Conservation (phyloP, 2,797 vertebrate genomes). For the Oreochromis grahami region DNA sequence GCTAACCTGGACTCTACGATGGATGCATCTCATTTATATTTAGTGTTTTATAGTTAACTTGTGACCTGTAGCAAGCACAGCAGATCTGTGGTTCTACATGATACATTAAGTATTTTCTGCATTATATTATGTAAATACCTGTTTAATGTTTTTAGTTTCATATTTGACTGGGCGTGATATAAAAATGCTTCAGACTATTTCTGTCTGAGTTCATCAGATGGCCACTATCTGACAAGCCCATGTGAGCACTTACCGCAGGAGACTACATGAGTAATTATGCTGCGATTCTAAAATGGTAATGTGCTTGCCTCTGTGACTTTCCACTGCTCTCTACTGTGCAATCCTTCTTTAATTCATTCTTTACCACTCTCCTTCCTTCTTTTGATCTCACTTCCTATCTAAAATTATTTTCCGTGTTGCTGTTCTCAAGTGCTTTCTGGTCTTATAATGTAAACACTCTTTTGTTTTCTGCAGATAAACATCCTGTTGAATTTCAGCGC, state of each 20-base stretch:
- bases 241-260: not conserved
- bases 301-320: not conserved
- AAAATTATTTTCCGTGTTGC: not conserved
- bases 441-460: not conserved
- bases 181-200: not conserved
- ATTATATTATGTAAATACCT: not conserved
- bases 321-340: not conserved
- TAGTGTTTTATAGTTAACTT: constrained; percentile 24
- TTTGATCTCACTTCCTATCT: not conserved
- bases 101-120: not conserved
- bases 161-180: not conserved
- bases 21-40: constrained; percentile 30
- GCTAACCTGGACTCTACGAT: not conserved
- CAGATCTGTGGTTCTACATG: not conserved
- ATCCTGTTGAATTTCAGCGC: constrained; percentile 95
- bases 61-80: not conserved
- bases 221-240: not conserved
- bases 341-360: not conserved
- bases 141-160: not conserved
- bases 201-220: not conserved
- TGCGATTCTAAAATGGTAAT: constrained; percentile 22
- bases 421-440: not conserved
- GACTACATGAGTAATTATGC: not conserved
- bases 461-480: constrained; percentile 85
- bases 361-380: not conserved